Conservation (phyloP, 2,888 invertebrate species). For the Epiblema foenella region DNA sequence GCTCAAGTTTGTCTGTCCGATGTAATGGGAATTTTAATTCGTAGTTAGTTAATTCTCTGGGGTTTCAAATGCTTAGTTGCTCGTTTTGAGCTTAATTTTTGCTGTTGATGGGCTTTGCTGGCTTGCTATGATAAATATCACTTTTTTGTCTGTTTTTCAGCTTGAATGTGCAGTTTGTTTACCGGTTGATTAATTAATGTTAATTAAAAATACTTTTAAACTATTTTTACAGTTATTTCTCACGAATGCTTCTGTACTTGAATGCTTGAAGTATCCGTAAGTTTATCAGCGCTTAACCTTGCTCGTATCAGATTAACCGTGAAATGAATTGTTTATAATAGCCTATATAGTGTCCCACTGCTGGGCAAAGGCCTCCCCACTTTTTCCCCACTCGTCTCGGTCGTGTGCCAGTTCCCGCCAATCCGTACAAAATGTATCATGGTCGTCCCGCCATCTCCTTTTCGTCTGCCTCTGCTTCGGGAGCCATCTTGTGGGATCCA, state of each 20-base stretch:
- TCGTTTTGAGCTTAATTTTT: conserved; percentile 2
- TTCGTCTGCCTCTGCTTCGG: no score
- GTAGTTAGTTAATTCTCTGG: conserved; percentile 34
- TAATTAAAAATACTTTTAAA: background rate
- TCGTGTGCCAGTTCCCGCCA: no score
- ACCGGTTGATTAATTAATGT: background rate
- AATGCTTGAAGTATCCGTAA: no score
- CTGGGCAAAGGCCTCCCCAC: no score
- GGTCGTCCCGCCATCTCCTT: no score
- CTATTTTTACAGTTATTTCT: background rate
- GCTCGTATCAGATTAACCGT: no score
- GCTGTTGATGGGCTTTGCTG: background rate
- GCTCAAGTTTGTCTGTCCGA: conserved; percentile 30
- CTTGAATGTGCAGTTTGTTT: background rate
- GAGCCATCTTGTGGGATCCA: no score
- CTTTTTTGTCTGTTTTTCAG: conserved; percentile 1
- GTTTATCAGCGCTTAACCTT: no score
- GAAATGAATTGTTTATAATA: no score
- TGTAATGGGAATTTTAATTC: conserved; percentile 42
- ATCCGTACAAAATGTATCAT: no score
- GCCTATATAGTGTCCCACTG: no score
- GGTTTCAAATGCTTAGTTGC: conserved; percentile 14
- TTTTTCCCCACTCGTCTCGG: no score
- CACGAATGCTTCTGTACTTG: background rate
- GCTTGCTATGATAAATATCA: background rate